Percentiles rank a stretch among this genome's conserved stretches.
phyloP scores from a whole-genome alignment of 2,113 vertebrate genomes.

The Tachysurus vachellii region DNA sequence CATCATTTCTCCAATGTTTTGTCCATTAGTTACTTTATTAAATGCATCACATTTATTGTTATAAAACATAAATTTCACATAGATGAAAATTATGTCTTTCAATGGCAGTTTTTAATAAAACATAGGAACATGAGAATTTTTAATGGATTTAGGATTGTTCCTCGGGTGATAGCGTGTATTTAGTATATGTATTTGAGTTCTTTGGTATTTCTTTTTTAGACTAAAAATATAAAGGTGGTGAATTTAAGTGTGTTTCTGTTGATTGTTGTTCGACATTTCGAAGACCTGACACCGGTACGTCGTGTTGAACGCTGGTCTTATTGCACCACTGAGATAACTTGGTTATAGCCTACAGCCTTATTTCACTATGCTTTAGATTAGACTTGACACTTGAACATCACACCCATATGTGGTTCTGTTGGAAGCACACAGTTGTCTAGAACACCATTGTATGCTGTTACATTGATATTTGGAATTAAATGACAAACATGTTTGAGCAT shows the following conservation, averaged over 20 bases:
- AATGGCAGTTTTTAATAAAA: no score
- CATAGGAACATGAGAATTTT: no score
- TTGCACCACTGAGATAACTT: background rate
- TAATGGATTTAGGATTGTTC: no score
- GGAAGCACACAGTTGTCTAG: background rate
- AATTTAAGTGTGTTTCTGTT: background rate
- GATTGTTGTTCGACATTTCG: background rate
- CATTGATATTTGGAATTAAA: background rate
- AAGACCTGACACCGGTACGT: background rate
- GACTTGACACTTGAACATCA: background rate
- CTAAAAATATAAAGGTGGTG: no score
- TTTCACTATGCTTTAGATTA: background rate
- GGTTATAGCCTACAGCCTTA: background rate
- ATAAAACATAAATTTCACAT: no score
- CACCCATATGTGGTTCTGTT: background rate
- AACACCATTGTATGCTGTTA: background rate
- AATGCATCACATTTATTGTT: no score
- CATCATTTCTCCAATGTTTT: no score
- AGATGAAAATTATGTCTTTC: no score
- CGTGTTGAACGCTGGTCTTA: background rate
- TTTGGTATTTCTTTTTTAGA: no score
- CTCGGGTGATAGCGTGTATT: no score
- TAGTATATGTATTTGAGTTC: no score
- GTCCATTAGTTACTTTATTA: no score
- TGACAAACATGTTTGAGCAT: background rate